Evolutionary conservation across 2,888 invertebrate genomes (phyloP), one percentile per base, ranked within the genome.

Genomic region (Pelosia muscerda): DNA sequence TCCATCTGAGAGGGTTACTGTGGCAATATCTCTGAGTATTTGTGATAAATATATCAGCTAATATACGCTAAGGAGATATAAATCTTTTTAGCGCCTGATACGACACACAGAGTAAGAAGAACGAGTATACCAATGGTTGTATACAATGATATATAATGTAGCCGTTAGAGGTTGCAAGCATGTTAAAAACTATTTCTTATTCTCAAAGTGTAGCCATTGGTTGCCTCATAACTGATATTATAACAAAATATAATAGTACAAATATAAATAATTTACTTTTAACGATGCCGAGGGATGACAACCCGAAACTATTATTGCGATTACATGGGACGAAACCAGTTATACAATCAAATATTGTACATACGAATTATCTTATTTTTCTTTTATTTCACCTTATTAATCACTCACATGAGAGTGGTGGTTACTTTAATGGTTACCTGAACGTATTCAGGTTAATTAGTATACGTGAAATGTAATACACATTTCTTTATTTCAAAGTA

Each of bases 1-100:
- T 73, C 69, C 77, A 77, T 82, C 83, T 63, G 83, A 78, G 84
- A 81, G 81, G 83, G 84, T 85, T 85, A 86, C 84, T 83, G 75
- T 65, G 78, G 85, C 87, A 92, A 93, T 93, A 91, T 90, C 88
- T 91, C 84, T 88, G 85, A 91, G 92, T 92, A 92, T 88, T 78
- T 80, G 84, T 89, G 92, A 94, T 93, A 93, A 91, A 94, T 93
- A 92, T 91, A 90, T 91, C 77, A 80, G 88, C 93, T 93, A 94
- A 94, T 94, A 94, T 92, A 91, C 89, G 89, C 90, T 89, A 90
- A 90, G 90, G 86, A 83, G 86, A 76, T 80, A 90, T 93, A 92
- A 92, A 93, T 93, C 93, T 90, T 88, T 88, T 88, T 88, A 87
- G 85, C 89, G 77, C 81, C 75, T 75, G 73, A 76, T 80, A 75